Evolutionary conservation across 2,797 vertebrate species (phyloP).

Genomic region (Lithobates pipiens): DNA sequence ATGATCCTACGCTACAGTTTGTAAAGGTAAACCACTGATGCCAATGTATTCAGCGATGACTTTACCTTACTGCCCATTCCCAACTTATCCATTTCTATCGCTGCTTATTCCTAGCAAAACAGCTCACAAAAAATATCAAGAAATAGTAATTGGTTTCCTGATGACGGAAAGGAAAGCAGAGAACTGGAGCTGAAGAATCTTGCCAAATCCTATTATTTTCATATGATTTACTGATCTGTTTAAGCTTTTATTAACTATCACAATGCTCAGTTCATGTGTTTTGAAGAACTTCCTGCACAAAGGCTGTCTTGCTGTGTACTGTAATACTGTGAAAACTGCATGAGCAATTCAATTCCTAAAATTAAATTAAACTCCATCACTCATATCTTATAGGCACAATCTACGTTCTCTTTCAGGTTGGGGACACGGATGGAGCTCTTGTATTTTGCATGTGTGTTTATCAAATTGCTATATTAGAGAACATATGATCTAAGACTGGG

Average conservation of each 20-base stretch:
- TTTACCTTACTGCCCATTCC: too few relatives aligned
- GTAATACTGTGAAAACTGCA: not conserved
- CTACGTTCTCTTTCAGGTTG: not conserved
- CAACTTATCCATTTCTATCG: not conserved
- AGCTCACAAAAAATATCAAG: not conserved
- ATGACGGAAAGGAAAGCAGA: not conserved
- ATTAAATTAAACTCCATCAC: conserved; percentile 25
- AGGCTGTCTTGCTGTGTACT: not conserved
- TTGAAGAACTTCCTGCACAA: not conserved
- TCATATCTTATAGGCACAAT: conserved; percentile 17
- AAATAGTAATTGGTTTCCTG: not conserved
- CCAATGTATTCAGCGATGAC: too few relatives aligned
- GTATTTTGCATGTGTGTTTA: not conserved
- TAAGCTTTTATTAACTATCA: not conserved
- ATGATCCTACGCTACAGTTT: too few relatives aligned
- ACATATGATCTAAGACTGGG: conserved; percentile 32
- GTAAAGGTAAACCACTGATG: too few relatives aligned
- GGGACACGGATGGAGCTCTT: not conserved
- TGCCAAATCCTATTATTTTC: not conserved
- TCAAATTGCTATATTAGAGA: conserved; percentile 18
- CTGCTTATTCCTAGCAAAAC: not conserved
- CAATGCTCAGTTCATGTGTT: not conserved
- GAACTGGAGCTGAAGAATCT: not conserved
- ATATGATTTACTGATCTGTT: not conserved
- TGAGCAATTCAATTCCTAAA: conserved; percentile 1